phyloP scores from a whole-genome alignment of 2,113 vertebrate species.

The Mungos mungo region DNA sequence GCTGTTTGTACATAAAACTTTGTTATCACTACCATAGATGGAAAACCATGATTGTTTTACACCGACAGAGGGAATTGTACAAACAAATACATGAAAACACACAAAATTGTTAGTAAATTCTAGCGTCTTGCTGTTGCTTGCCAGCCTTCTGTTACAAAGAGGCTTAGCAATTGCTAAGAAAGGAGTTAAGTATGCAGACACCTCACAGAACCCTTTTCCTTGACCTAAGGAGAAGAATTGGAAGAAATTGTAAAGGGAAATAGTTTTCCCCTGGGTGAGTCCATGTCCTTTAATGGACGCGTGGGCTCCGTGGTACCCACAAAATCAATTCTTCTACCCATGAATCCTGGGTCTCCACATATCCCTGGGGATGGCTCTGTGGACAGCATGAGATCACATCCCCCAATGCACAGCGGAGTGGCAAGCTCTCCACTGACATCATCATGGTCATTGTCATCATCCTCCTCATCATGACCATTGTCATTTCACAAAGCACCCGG shows the following conservation, averaged over 20 bases:
- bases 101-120: not conserved
- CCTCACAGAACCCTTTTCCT: not conserved
- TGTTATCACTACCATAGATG: not conserved
- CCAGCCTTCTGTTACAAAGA: not conserved
- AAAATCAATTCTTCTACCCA: rapidly evolving
- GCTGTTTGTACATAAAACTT: not conserved
- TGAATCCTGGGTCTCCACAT: rapidly evolving
- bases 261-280: not conserved
- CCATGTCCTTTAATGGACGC: not conserved
- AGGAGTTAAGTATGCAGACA: not conserved
- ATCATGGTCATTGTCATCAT: rapidly evolving
- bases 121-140: no score
- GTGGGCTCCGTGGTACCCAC: rapidly evolving
- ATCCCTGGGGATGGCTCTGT: no score
- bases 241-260: not conserved
- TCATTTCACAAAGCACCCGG: not conserved
- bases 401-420: rapidly evolving
- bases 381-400: rapidly evolving
- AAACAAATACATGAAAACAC: not conserved
- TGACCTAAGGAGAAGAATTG: not conserved
- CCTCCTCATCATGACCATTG: rapidly evolving
- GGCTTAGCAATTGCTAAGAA: not conserved
- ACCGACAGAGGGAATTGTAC: not conserved
- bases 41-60: not conserved
- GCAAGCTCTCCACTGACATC: rapidly evolving